phyloP scores from a whole-genome alignment of 2,888 invertebrate species.

The Thereva nobilitata region DNA sequence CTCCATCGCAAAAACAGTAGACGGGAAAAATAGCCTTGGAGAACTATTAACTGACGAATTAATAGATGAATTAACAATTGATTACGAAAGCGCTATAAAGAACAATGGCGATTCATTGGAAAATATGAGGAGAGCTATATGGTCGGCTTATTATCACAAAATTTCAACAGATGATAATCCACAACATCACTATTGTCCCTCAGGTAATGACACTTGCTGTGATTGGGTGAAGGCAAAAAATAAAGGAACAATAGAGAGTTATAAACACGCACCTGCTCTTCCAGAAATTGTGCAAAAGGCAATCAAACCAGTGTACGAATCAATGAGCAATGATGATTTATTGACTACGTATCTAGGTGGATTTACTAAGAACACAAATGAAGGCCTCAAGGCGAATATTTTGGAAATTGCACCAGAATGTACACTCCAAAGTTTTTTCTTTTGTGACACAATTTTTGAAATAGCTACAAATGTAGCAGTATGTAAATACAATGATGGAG shows the following conservation, averaged over 20 bases:
- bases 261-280: conserved; percentile 32
- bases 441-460: too few relatives aligned
- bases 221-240: conserved; percentile 40
- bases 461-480: conserved; percentile 19
- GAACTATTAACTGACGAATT: conserved; percentile 46
- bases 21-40: conserved; percentile 38
- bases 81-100: conserved; percentile 49
- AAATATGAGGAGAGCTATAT: conserved; percentile 47
- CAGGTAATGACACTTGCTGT: conserved; percentile 41
- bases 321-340: conserved; percentile 21
- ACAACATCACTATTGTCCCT: conserved; percentile 46
- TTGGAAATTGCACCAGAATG: conserved; percentile 24
- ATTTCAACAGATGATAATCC: conserved; percentile 48
- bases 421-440: conserved; percentile 18
- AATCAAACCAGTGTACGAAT: conserved; percentile 42
- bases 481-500: conserved; percentile 28
- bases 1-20: conserved; percentile 36
- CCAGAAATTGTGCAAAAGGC: conserved; percentile 36
- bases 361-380: conserved; percentile 43
- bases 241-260: conserved; percentile 19
- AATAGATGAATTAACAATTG: conserved; percentile 47
- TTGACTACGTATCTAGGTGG: conserved; percentile 8
- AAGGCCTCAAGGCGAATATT: conserved; percentile 13
- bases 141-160: conserved; percentile 48
- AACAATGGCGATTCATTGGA: conserved; percentile 45